Conservation (phyloP, 2,113 vertebrate genomes). For the Salvator merianae region DNA sequence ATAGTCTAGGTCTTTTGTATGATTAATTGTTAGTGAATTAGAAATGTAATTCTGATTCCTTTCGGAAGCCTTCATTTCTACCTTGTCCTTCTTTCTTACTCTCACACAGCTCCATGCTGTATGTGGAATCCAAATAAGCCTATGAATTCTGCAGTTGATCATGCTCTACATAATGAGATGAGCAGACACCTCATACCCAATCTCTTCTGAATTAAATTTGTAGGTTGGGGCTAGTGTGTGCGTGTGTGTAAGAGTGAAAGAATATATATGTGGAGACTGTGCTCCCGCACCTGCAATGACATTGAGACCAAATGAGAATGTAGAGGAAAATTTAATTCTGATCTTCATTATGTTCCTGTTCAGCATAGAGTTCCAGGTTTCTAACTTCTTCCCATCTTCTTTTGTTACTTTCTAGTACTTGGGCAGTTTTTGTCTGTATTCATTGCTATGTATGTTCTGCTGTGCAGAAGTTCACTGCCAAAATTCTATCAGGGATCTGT, state of each 20-base stretch:
- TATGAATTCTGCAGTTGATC: not conserved
- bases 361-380: not conserved
- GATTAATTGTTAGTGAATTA: not conserved
- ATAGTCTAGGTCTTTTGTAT: not conserved
- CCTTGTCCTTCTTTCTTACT: not conserved
- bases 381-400: not conserved
- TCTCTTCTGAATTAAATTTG: not conserved
- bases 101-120: fast-evolving
- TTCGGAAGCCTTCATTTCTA: no score
- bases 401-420: not conserved
- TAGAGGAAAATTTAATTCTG: conserved; percentile 27
- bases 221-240: not conserved
- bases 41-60: not conserved
- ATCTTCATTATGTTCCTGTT: not conserved
- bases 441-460: not conserved
- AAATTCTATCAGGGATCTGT: conserved; percentile 6
- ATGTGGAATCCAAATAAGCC: not conserved
- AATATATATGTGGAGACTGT: conserved; percentile 25
- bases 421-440: not conserved
- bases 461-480: conserved; percentile 4
- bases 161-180: not conserved
- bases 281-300: not conserved
- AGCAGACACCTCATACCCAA: not conserved
- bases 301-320: not conserved
- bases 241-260: not conserved